Evolutionary conservation across 2,113 vertebrate genomes (phyloP).

Genomic region (Nesoenas mayeri): DNA sequence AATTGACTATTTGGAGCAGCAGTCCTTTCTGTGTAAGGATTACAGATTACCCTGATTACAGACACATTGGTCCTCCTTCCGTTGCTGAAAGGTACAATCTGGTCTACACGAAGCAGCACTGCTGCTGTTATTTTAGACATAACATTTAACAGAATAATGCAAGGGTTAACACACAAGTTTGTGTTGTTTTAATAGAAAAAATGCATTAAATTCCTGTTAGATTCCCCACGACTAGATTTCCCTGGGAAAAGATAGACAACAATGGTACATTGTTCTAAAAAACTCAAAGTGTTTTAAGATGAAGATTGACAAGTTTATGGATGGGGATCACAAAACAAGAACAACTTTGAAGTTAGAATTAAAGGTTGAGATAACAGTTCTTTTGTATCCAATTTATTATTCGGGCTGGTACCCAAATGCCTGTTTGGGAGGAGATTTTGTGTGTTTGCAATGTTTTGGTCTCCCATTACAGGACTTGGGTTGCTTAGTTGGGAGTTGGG

Average conservation of each 20-base stretch:
- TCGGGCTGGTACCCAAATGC: not conserved
- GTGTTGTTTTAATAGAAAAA: not conserved
- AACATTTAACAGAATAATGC: not conserved
- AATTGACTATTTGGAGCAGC: not conserved
- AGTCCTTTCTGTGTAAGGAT: not conserved
- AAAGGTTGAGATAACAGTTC: not conserved
- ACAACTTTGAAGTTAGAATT: not conserved
- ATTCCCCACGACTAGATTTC: not conserved
- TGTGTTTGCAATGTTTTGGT: not conserved
- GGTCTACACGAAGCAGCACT: not conserved
- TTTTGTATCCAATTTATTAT: not conserved
- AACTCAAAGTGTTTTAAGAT: slow-evolving; percentile 30
- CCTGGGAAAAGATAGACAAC: slow-evolving; percentile 10
- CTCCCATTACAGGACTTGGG: not conserved
- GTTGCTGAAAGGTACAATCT: not conserved
- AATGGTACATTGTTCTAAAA: slow-evolving; percentile 32
- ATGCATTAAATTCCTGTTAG: not conserved
- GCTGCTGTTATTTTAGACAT: not conserved
- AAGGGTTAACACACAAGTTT: not conserved
- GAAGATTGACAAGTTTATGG: not conserved
- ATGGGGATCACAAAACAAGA: not conserved
- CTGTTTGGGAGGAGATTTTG: not conserved
- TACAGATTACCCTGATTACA: not conserved
- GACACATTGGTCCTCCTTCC: not conserved
- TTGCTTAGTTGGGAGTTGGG: not conserved